A percentile compares a stretch with the other conserved stretches of the same genome.
These are phyloP conservation scores for Pseudomyrmex pallidus DNA, from an alignment of 1,140 invertebrate genomes.

Conservation along the genomic window DNA sequence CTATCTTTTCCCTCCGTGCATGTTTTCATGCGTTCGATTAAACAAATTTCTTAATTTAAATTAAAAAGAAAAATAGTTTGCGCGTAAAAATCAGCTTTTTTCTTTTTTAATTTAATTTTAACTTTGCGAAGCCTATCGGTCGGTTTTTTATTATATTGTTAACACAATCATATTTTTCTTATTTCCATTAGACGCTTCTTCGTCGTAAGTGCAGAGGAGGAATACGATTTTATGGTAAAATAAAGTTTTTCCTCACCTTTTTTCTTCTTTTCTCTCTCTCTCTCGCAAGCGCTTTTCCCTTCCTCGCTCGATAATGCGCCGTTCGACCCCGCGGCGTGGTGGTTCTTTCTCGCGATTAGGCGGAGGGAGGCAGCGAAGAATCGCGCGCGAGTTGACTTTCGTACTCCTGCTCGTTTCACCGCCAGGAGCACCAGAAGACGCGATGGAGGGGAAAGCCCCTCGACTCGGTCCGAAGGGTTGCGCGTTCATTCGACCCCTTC, in stretches of 20 bases:
- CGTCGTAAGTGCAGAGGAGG: background rate
- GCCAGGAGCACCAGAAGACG: background rate
- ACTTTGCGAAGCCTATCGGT: too few relatives aligned
- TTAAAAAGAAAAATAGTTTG: too few relatives aligned
- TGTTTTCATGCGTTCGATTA: too few relatives aligned
- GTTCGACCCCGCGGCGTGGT: constrained; percentile 1
- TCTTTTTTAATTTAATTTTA: too few relatives aligned
- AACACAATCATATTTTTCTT: background rate
- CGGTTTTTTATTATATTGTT: background rate
- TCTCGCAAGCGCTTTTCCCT: background rate
- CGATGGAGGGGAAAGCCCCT: background rate
- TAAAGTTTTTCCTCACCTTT: background rate
- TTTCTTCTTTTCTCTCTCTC: background rate
- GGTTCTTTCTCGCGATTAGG: constrained; percentile 41
- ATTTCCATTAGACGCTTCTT: too few relatives aligned
- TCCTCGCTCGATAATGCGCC: constrained; percentile 37
- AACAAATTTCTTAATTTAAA: too few relatives aligned
- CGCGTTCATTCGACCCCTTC: constrained; percentile 35
- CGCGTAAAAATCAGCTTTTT: too few relatives aligned
- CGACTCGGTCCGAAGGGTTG: constrained; percentile 50
- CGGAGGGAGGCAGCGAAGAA: constrained; percentile 25
- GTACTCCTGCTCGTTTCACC: constrained; percentile 50
- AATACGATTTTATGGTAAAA: constrained; percentile 5
- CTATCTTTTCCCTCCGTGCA: too few relatives aligned
- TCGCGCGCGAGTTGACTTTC: constrained; percentile 72